A percentile compares a stretch with the other conserved stretches of the same genome.
Conservation (phyloP, 1,140 invertebrate species). For the Aphelinus certus region DNA sequence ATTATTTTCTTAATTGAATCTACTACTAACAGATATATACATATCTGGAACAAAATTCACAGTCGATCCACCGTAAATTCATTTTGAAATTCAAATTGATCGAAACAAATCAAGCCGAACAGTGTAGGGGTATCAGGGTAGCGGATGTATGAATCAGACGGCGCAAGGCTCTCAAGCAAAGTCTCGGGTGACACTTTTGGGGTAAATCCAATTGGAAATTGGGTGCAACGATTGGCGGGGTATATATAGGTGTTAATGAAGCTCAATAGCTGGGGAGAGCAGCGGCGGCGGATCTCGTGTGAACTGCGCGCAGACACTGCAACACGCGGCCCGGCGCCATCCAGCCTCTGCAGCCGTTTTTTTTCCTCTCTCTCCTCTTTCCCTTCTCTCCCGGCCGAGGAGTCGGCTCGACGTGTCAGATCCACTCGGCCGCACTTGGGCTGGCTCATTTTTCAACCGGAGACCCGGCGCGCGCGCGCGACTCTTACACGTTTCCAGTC, state of each 20-base stretch:
- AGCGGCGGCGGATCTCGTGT: conserved; percentile 59
- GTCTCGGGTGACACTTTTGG: too few species aligned
- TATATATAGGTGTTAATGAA: conserved; percentile 64
- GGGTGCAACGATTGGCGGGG: conserved; percentile 17
- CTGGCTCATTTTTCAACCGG: conserved; percentile 20
- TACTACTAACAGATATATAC: too few species aligned
- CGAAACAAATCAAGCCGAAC: too few species aligned
- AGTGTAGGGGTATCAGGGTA: too few species aligned
- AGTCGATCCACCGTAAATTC: too few species aligned
- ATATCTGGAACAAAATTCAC: too few species aligned
- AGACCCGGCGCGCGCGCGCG: not conserved
- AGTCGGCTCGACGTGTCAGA: not conserved
- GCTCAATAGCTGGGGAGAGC: conserved; percentile 56
- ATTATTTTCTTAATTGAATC: too few species aligned
- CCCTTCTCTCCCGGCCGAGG: not conserved
- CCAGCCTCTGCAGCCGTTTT: conserved; percentile 42
- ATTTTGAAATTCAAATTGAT: too few species aligned
- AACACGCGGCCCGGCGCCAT: conserved; percentile 65
- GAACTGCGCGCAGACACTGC: conserved; percentile 64
- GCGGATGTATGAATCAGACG: too few species aligned
- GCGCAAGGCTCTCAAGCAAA: too few species aligned
- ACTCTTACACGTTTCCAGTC: too few species aligned
- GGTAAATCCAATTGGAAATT: too few species aligned
- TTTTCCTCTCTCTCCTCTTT: not conserved
- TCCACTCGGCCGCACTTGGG: not conserved